A percentile compares a stretch with the other conserved stretches of the same genome.
Evolutionary conservation across 1,140 invertebrate genomes (phyloP).

Genomic region (Ips nitidus): DNA sequence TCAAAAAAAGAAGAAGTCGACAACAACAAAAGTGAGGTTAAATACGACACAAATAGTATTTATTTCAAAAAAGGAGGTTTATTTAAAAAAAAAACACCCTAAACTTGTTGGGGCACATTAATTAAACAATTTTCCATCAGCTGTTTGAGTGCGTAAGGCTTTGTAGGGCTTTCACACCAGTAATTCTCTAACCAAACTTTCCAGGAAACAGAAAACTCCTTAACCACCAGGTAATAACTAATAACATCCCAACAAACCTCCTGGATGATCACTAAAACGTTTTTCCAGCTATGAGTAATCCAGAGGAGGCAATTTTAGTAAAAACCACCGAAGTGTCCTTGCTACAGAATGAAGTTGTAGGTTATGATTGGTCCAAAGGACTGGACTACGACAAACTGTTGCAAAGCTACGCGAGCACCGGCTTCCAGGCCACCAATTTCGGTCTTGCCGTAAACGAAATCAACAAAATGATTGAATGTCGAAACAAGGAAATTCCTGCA

Average conservation of each 20-base stretch:
- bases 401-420: constrained; percentile 75
- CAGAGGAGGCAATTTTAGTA: constrained; percentile 45
- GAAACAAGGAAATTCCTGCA: constrained; percentile 63
- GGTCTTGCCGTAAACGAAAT: constrained; percentile 89
- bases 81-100: too few species aligned
- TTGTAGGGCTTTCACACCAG: too few species aligned
- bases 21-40: too few species aligned
- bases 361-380: constrained; percentile 94
- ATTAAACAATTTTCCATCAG: too few species aligned
- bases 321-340: constrained; percentile 44
- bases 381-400: constrained; percentile 86
- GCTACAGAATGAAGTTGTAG: constrained; percentile 59
- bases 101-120: too few species aligned
- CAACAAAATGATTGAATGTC: constrained; percentile 83
- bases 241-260: not conserved
- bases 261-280: not conserved
- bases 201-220: not conserved
- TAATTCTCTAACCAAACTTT: too few species aligned
- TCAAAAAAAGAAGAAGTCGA: too few species aligned
- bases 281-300: constrained; percentile 1
- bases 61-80: too few species aligned
- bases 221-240: not conserved
- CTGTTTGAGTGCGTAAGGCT: too few species aligned
- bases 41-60: too few species aligned
- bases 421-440: constrained; percentile 97